A percentile compares a stretch with the other conserved stretches of the same genome.
These are phyloP conservation scores for Zele albiditarsus DNA, from an alignment of 2,888 invertebrate species.

Conservation along the genomic window DNA sequence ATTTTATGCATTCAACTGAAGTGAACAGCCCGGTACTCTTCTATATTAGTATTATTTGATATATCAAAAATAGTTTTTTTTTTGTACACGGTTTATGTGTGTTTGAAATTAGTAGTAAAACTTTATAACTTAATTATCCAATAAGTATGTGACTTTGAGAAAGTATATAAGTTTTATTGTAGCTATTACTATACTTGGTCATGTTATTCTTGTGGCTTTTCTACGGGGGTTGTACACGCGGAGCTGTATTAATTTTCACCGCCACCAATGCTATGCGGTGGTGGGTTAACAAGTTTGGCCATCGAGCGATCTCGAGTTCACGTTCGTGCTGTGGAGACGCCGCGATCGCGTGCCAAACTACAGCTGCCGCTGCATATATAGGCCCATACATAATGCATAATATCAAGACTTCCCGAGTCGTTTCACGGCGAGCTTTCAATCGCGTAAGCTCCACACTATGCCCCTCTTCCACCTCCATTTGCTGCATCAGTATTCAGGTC, in stretches of 20 bases:
- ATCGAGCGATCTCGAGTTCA: constrained; percentile 42
- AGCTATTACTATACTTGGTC: constrained; percentile 8
- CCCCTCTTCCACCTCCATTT: constrained; percentile 47
- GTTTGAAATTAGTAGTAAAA: constrained; percentile 18
- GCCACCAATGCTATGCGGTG: constrained; percentile 29
- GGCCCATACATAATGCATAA: constrained; percentile 69
- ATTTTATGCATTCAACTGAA: too few relatives aligned
- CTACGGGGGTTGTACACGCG: background rate
- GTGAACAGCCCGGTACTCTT: too few relatives aligned
- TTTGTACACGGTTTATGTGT: background rate
- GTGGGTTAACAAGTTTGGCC: constrained; percentile 42
- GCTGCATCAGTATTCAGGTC: constrained; percentile 53
- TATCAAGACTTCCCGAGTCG: constrained; percentile 66
- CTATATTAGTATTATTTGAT: background rate
- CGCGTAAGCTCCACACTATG: constrained; percentile 57
- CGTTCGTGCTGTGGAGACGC: constrained; percentile 44
- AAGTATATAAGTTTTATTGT: constrained; percentile 21
- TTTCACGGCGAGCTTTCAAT: constrained; percentile 70
- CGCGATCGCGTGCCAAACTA: constrained; percentile 65
- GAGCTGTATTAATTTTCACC: constrained; percentile 38
- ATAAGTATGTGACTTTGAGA: constrained; percentile 30
- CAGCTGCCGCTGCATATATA: constrained; percentile 60
- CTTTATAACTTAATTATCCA: constrained; percentile 21
- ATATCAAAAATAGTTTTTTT: background rate
- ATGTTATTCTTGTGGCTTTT: constrained; percentile 29